A percentile compares a stretch with the other conserved stretches of the same genome.
phyloP scores from a whole-genome alignment of 1,140 invertebrate species.

The Neodiprion lecontei region DNA sequence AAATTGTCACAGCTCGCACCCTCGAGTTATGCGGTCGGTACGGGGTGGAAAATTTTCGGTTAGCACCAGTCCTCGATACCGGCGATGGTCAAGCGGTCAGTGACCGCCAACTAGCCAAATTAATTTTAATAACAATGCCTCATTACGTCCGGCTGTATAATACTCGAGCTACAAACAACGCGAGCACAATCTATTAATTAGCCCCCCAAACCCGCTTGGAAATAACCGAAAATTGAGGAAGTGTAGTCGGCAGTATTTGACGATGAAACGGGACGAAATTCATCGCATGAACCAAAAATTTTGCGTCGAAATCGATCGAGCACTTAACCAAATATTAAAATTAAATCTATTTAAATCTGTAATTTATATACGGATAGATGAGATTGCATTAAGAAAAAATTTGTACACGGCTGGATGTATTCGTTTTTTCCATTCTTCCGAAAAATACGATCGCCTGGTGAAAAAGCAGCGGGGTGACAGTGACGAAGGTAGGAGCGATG shows the following conservation, averaged over 20 bases:
- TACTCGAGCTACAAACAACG: not conserved
- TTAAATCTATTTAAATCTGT: too few species aligned
- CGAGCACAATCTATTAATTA: not conserved
- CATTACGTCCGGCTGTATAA: not conserved
- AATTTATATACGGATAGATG: too few species aligned
- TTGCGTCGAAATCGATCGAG: not conserved
- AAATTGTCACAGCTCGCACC: not conserved
- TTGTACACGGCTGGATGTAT: too few species aligned
- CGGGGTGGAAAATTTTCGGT: not conserved
- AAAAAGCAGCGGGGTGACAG: too few species aligned
- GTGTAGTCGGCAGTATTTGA: not conserved
- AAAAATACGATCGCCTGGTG: too few species aligned
- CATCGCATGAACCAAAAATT: too few species aligned
- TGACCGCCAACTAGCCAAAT: not conserved
- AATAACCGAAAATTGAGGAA: not conserved
- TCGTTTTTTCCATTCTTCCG: too few species aligned
- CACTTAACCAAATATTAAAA: not conserved
- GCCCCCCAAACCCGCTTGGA: not conserved
- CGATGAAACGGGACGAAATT: not conserved
- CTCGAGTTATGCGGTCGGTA: not conserved
- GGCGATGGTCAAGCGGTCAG: not conserved
- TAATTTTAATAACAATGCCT: conserved; percentile 3
- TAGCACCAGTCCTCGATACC: not conserved
- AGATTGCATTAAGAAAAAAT: too few species aligned
- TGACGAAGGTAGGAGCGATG: too few species aligned